Conservation (phyloP, 2,797 vertebrate genomes). For the Sitta carolinensis region DNA sequence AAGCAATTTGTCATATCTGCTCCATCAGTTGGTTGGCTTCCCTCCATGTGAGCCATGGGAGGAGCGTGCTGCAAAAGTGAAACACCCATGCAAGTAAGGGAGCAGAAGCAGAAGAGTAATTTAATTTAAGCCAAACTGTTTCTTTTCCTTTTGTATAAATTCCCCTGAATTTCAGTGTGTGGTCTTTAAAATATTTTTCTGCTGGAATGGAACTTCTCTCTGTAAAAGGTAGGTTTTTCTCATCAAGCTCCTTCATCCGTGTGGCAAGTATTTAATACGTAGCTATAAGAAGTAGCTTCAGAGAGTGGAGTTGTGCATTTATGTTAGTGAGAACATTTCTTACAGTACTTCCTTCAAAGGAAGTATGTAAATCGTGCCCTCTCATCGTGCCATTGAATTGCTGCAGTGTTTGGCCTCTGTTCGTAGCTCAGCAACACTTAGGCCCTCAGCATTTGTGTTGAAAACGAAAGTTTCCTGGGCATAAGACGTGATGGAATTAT, state of each 20-base stretch:
- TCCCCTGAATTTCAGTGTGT: not conserved
- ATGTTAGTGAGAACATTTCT: not conserved
- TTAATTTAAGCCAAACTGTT: not conserved
- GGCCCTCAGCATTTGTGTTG: not conserved
- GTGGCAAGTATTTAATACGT: not conserved
- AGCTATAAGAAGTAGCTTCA: not conserved
- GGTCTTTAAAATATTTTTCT: not conserved
- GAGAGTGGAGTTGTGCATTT: not conserved
- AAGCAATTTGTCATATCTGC: not conserved
- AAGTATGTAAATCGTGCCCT: not conserved
- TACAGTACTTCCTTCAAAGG: not conserved
- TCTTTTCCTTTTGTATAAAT: not conserved
- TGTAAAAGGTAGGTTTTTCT: slow-evolving; percentile 64
- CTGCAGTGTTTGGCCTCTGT: not conserved
- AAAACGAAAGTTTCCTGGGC: not conserved
- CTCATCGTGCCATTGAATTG: not conserved
- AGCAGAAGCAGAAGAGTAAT: not conserved
- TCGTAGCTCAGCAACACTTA: not conserved
- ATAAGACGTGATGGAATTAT: not conserved
- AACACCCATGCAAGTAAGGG: not conserved
- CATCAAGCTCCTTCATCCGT: not conserved
- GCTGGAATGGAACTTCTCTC: slow-evolving; percentile 66
- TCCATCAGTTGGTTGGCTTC: slow-evolving; percentile 6
- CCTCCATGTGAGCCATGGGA: slow-evolving; percentile 17
- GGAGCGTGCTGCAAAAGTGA: not conserved